Percentiles rank a stretch among this genome's conserved stretches.
Evolutionary conservation across 2,797 vertebrate genomes (phyloP).

Genomic region (Fundulus diaphanus): DNA sequence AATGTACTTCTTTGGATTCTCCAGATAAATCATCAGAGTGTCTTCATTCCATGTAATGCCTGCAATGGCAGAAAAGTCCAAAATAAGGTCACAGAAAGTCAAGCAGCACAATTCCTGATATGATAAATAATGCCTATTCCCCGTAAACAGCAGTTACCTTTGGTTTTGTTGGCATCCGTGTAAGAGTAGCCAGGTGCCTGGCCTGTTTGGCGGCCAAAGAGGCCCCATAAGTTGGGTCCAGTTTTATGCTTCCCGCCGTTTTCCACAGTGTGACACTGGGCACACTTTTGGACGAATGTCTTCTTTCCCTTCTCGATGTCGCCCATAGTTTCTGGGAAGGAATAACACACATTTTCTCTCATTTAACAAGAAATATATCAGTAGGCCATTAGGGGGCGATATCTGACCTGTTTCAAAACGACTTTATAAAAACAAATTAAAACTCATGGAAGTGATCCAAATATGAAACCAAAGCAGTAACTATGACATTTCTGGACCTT

Average conservation of each 20-base stretch:
- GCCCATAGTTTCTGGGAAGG: conserved; percentile 71
- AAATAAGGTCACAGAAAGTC: background rate
- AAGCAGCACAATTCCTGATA: background rate
- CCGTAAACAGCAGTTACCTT: conserved; percentile 72
- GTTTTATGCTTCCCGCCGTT: conserved; percentile 85
- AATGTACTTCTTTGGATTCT: conserved; percentile 93
- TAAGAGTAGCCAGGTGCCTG: conserved; percentile 83
- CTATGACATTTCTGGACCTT: rapidly evolving
- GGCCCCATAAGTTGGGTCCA: conserved; percentile 84
- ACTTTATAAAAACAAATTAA: background rate
- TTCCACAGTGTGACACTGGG: conserved; percentile 86
- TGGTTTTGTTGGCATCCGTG: conserved; percentile 87
- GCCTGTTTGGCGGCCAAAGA: conserved; percentile 84
- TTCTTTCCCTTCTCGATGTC: conserved; percentile 84
- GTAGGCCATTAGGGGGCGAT: conserved; percentile 42
- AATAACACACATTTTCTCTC: background rate
- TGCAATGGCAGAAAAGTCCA: conserved; percentile 37
- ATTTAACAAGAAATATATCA: rapidly evolving
- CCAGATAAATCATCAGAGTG: conserved; percentile 86
- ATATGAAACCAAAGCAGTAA: rapidly evolving
- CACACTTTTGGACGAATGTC: conserved; percentile 86
- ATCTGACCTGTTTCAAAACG: conserved; percentile 31
- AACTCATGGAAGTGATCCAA: background rate
- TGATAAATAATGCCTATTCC: background rate
- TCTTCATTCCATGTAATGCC: conserved; percentile 83